Base-by-base conservation (phyloP, 2,888 invertebrate species). In the Agrotis puta region DNA sequence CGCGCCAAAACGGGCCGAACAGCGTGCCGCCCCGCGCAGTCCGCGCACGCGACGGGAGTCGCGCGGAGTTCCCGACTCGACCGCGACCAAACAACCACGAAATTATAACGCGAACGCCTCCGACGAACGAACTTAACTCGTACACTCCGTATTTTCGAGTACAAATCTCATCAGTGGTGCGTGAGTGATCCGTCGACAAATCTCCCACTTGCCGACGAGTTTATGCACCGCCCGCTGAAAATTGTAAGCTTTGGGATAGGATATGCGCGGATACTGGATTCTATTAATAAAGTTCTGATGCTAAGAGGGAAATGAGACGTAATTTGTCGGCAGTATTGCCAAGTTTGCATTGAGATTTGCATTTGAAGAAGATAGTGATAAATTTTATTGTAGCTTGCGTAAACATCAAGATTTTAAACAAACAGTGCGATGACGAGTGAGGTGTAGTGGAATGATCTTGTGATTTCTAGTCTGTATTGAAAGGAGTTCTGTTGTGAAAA, bases 111-210 rank as follows among this genome's bases (percentile, higher is more conserved):
- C 93, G 93, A 94, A 93, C 92, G 88, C 88, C 83, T 86, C 77
- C 94, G 94, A 95, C 95, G 95, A 95, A 94, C 95, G 95, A 95
- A 94, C 88, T 88, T 89, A 85, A 88, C 90, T 85, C 88, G 85
- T 89, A 89, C 86, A 84, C 85, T 83, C 82, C 83, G 85, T 83
- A 85, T 83, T 87, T 85, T 86, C 88, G 81, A 89, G 85, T 85
- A 79, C 83, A 85, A 84, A 86, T 87, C 83, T 84, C 85, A 79
- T 87, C 79, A 88, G 82, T 87, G 82, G 81, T 82, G 81, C 74
- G 74, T 68, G 77, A 87, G 85, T 85, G 78, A 85, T 83, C 78
- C 76, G 79, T 72, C 78, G 78, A 85, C 80, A 70, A 78, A 79
- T 78, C 74, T 70, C 73, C 82, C 74, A 74, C 74, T 76, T 79